These are phyloP conservation scores for Panurus biarmicus DNA, from an alignment of 2,113 vertebrate genomes.

Conservation along the genomic window DNA sequence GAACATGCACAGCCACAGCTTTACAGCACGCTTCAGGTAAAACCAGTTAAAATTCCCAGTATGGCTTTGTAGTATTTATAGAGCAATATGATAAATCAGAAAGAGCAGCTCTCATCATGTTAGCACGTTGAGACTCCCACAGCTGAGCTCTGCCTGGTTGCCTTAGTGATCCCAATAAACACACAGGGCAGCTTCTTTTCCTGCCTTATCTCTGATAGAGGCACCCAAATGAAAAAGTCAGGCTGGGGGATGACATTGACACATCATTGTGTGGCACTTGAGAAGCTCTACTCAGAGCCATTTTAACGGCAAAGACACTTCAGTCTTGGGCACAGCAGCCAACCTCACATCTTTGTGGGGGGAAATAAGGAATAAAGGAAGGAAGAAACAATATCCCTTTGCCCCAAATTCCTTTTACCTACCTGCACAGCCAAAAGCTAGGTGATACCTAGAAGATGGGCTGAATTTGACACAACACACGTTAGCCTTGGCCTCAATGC, in stretches of 20 bases:
- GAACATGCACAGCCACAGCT: background rate
- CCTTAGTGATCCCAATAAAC: background rate
- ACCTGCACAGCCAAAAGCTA: constrained; percentile 99
- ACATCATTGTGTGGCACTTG: background rate
- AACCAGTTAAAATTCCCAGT: background rate
- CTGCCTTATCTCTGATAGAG: background rate
- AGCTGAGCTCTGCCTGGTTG: background rate
- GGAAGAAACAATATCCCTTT: background rate
- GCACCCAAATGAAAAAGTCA: background rate
- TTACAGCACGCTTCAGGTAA: background rate
- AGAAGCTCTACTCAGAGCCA: background rate
- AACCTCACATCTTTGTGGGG: background rate
- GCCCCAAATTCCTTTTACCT: constrained; percentile 7
- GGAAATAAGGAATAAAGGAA: background rate
- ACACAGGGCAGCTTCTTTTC: background rate
- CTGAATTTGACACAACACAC: constrained; percentile 99
- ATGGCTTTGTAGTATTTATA: background rate
- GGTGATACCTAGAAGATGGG: constrained; percentile 93
- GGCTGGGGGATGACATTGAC: background rate
- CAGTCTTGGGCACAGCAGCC: background rate
- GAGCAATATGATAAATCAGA: background rate
- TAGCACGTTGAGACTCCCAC: background rate
- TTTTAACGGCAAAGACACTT: background rate
- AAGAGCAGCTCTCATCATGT: background rate
- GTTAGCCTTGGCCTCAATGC: constrained; percentile 97